Percentiles rank a stretch among this genome's conserved stretches.
phyloP scores from a whole-genome alignment of 2,888 invertebrate genomes.

The Drosophila quinaria region DNA sequence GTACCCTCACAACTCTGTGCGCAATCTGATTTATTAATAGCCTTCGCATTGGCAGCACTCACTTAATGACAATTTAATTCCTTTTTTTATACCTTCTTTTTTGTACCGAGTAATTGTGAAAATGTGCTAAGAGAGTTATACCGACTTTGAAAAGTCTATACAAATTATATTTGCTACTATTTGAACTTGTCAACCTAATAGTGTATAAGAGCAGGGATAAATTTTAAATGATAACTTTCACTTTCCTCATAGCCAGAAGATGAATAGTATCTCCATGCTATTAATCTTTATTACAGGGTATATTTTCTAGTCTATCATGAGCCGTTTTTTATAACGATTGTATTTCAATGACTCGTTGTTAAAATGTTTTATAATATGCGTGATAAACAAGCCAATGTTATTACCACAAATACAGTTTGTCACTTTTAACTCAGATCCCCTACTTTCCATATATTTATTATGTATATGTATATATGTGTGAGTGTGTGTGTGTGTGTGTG shows the following conservation, averaged over 20 bases:
- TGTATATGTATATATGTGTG: not conserved
- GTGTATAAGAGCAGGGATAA: not conserved
- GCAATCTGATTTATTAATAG: constrained; percentile 45
- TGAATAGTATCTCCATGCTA: not conserved
- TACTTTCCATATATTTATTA: not conserved
- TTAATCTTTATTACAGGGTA: constrained; percentile 4
- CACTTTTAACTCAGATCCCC: constrained; percentile 21
- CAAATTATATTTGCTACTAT: too few relatives aligned
- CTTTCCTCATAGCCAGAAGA: too few relatives aligned
- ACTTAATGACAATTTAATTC: constrained; percentile 61
- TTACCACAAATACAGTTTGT: constrained; percentile 74
- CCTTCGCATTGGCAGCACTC: constrained; percentile 30
- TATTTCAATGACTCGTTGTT: constrained; percentile 19
- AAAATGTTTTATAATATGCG: constrained; percentile 50
- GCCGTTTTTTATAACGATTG: too few relatives aligned
- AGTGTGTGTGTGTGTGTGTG: constrained; percentile 13
- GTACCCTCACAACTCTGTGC: constrained; percentile 5
- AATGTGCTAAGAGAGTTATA: not conserved
- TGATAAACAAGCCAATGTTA: constrained; percentile 75
- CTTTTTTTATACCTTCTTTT: constrained; percentile 11
- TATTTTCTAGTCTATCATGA: not conserved
- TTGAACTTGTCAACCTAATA: not conserved
- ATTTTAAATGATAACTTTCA: too few relatives aligned
- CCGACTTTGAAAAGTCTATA: too few relatives aligned
- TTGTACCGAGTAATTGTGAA: constrained; percentile 12